Evolutionary conservation across 2,797 vertebrate species (phyloP), one percentile per base, ranked within the genome.

Genomic region (Champsocephalus gunnari): DNA sequence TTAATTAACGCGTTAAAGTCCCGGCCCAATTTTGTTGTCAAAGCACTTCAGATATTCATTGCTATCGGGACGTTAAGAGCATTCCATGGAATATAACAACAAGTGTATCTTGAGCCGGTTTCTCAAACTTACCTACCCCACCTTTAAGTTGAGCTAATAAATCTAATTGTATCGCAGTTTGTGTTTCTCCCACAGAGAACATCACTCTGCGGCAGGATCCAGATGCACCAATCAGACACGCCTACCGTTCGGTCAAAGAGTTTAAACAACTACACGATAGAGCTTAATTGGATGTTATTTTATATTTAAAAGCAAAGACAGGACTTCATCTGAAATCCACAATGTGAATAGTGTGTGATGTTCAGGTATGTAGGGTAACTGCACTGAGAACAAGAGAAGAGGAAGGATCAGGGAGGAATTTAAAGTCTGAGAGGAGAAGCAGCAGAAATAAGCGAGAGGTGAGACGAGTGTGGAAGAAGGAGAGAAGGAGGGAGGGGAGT

Each of bases 391-490:
- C 34, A 71, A 72, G 34, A 58, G 28, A 77, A 49, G 50, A 58
- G 10, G n/a, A 41, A 60, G 41, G 24, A 72, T 47, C 48, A 76
- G 71, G 28, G 32, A 79, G 74, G 75, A 83, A 86, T 90, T 72
- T 71, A 78, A 79, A 82, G 62, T 73, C 59, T 75, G 47, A 87
- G 82, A 90, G 66, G 60, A 86, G 73, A 63, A 68, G 34, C 34
- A 69, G 59, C 45, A 87, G 81, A 75, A 73, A 84, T 55, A 69
- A 85, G 81, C 57, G 72, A 83, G 77, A 89, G 75, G 86, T 87
- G 84, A 87, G 84, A 89, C 84, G 74, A 87, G 83, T 70, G 82
- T 84, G 82, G 82, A 81, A 83, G 84, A 77, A 70, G 64, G 72
- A 76, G 56, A 73, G 68, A 69, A 84, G 70, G 66, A 83, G 76